Percentiles rank a stretch among this genome's conserved stretches.
Conservation (phyloP, 2,797 vertebrate genomes). For the Cacajao melanocephalus region DNA sequence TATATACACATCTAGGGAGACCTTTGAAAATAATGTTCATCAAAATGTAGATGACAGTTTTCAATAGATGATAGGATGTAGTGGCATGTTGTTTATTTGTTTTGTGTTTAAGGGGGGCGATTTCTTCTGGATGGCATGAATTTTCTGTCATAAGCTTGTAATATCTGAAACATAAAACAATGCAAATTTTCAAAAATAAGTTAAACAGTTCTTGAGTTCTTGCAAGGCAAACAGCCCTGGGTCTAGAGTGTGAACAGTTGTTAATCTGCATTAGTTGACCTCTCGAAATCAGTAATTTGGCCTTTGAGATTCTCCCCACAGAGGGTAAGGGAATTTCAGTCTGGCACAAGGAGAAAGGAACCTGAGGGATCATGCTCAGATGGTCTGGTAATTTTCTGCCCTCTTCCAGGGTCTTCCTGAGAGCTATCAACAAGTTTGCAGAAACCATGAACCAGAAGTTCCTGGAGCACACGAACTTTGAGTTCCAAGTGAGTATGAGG, state of each 20-base stretch:
- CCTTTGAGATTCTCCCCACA: background rate
- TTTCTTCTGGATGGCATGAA: background rate
- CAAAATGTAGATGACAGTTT: background rate
- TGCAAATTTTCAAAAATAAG: background rate
- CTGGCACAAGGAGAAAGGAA: background rate
- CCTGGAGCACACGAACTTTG: conserved; percentile 95
- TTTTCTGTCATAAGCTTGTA: background rate
- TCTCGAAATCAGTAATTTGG: background rate
- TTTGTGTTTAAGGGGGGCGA: background rate
- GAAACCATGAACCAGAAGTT: conserved; percentile 98
- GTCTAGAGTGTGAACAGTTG: background rate
- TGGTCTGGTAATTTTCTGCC: background rate
- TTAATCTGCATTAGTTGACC: background rate
- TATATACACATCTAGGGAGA: background rate
- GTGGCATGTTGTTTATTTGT: background rate
- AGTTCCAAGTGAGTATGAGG: conserved; percentile 91
- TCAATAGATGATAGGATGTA: background rate
- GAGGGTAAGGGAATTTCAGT: background rate
- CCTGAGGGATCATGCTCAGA: background rate
- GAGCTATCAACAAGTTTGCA: conserved; percentile 97
- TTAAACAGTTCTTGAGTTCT: background rate
- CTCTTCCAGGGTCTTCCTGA: conserved; percentile 92
- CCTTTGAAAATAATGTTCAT: background rate
- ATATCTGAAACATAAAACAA: background rate
- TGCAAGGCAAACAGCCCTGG: background rate